A percentile compares a stretch with the other conserved stretches of the same genome.
These are phyloP conservation scores for Cnemophilus loriae DNA, from an alignment of 2,113 vertebrate species.

Conservation along the genomic window DNA sequence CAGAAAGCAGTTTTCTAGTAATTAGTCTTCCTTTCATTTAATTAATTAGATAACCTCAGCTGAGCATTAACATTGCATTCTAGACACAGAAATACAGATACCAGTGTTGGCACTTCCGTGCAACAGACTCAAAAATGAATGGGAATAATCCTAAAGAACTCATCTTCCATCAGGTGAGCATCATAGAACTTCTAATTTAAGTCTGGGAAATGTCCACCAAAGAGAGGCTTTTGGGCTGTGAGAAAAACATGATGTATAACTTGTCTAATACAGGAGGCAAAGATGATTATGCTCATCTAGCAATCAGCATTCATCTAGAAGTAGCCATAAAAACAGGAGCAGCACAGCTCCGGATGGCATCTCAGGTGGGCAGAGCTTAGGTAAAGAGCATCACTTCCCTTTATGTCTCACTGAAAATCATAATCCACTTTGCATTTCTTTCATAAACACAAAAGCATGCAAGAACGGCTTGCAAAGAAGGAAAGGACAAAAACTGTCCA, in stretches of 20 bases:
- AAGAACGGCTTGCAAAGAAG: background rate
- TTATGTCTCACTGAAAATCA: background rate
- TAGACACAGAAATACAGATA: background rate
- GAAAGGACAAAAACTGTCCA: background rate
- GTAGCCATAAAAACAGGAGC: background rate
- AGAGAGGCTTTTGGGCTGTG: background rate
- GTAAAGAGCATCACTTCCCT: background rate
- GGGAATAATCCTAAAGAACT: background rate
- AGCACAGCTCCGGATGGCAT: background rate
- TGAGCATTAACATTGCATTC: background rate
- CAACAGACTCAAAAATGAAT: background rate
- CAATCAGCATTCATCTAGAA: background rate
- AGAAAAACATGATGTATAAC: background rate
- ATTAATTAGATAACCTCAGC: background rate
- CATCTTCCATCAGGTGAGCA: background rate
- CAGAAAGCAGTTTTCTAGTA: background rate
- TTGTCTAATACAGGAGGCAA: background rate
- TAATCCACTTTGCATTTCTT: background rate
- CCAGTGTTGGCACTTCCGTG: background rate
- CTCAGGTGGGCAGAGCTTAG: background rate
- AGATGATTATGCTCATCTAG: background rate
- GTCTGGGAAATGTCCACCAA: background rate
- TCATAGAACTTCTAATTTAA: background rate
- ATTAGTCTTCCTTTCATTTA: background rate
- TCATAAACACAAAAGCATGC: background rate